Percentiles rank a stretch among this genome's conserved stretches.
These are phyloP conservation scores for Turritopsis rubra DNA, from an alignment of 30 jellyfish, hydroid and myxozoan genomes.

Conservation along the genomic window DNA sequence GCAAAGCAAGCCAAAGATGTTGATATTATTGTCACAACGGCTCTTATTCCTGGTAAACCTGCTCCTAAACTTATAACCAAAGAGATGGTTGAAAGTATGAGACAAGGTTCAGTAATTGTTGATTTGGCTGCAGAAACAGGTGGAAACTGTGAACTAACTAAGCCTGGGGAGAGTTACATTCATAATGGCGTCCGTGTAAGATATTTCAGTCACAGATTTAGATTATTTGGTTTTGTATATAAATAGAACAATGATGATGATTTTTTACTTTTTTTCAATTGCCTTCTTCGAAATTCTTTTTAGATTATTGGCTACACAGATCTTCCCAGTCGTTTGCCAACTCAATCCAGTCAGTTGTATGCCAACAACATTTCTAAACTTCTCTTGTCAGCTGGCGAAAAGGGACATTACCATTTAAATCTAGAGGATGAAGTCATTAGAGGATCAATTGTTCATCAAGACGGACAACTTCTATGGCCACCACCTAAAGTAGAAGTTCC, in stretches of 20 bases:
- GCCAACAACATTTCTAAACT: conserved; percentile 87
- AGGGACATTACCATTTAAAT: conserved; percentile 67
- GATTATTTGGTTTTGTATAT: too few species aligned
- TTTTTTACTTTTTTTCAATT: neutral
- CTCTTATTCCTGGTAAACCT: conserved; percentile 87
- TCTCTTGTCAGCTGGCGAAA: conserved; percentile 86
- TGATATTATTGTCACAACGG: conserved; percentile 83
- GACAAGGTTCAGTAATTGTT: conserved; percentile 91
- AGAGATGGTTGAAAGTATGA: conserved; percentile 95
- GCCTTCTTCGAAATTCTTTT: neutral
- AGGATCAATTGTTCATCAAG: conserved; percentile 66
- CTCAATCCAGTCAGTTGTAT: conserved; percentile 76
- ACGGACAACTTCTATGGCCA: conserved; percentile 90
- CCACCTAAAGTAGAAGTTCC: conserved; percentile 77
- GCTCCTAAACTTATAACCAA: conserved; percentile 82
- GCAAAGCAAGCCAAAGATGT: conserved; percentile 92
- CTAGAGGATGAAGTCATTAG: conserved; percentile 84
- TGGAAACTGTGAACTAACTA: conserved; percentile 86
- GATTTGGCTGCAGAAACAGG: conserved; percentile 95
- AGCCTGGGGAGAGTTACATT: conserved; percentile 73
- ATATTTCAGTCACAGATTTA: neutral
- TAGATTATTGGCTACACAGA: conserved; percentile 86
- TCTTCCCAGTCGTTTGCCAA: conserved; percentile 91
- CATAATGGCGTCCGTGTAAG: conserved; percentile 79
- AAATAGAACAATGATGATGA: too few species aligned